Base-by-base conservation (phyloP, 64 coral and sea anemone genomes). In the Platygyra sinensis region DNA sequence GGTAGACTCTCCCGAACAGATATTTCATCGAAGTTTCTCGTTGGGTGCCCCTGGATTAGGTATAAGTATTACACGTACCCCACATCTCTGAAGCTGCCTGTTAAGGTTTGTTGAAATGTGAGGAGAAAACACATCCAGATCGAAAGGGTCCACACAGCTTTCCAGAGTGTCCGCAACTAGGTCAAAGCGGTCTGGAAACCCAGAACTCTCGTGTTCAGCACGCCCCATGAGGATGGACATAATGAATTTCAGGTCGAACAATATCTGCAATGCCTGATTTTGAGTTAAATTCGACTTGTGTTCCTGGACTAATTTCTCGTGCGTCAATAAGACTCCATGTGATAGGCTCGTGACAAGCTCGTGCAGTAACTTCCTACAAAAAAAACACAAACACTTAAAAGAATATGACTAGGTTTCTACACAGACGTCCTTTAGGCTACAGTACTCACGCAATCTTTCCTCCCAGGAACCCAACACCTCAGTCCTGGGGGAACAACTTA, bases 91-190 rank as follows among this genome's bases (percentile, higher is more conserved):
- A 33, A 98, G 87, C 42, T 98, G 93, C 83, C 78, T 93, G 62
- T 83, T 98, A 8, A 98, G 82, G 30, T 98, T 98, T 10, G 78
- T 84, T 4, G 89, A 59, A 25, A 95, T 93, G 52, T 98, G 90
- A 61, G 96, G 96, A 54, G 93, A 93, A 86, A 98, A 98, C 31
- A 98, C 96, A 67, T 98, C 93, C 76, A 98, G 63, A 78, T 98
- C 96, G 88, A 98, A 98, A 16, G 96, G 96, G 67, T 98, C 96
- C 39, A 98, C 93, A 73, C 94, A 92, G 33, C 88, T 79, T 78
- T 98, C 96, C 5, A 98, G 73, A 20, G 74, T 49, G 71, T 98
- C 93, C 52, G 95, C n/a, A 17, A 98, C 91, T 74, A 91, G 89
- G 81, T 98, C 93, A 67, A 72, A 88, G 13, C 87, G 94, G 38